Conservation (phyloP, 2,113 vertebrate genomes). For the Eubucco bourcierii region DNA sequence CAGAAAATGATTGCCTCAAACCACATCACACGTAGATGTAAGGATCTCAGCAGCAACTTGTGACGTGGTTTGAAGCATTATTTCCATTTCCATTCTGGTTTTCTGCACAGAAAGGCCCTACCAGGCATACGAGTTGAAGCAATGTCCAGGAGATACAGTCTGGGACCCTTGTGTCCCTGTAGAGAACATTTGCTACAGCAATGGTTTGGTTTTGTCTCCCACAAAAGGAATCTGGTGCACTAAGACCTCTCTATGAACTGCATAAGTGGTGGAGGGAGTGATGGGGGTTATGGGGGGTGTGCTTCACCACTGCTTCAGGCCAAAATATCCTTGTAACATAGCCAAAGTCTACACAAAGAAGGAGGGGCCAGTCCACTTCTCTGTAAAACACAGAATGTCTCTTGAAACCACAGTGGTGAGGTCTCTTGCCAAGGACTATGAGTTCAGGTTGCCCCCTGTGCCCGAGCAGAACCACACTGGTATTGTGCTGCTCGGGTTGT, state of each 20-base stretch:
- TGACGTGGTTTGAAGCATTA: fast-evolving
- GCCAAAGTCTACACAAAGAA: not conserved
- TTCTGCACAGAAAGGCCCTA: not conserved
- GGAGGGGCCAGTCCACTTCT: not conserved
- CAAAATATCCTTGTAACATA: not conserved
- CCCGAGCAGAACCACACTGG: not conserved
- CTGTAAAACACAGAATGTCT: not conserved
- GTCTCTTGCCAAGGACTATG: not conserved
- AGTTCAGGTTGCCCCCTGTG: not conserved
- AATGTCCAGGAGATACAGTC: too few relatives aligned
- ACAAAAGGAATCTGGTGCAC: not conserved
- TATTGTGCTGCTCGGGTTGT: not conserved
- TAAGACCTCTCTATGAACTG: fast-evolving
- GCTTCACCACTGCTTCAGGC: not conserved
- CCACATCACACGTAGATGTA: too few relatives aligned
- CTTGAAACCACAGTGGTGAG: not conserved
- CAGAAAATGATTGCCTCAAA: not conserved
- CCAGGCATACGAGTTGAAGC: not conserved
- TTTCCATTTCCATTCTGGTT: not conserved
- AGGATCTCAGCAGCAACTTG: too few relatives aligned
- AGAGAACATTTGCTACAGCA: not conserved
- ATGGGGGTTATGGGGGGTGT: too few relatives aligned
- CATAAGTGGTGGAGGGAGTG: not conserved
- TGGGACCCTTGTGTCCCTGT: not conserved
- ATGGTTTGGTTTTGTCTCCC: not conserved